A percentile compares a stretch with the other conserved stretches of the same genome.
These are phyloP conservation scores for Scomber japonicus DNA, from an alignment of 2,113 vertebrate genomes.

Conservation along the genomic window DNA sequence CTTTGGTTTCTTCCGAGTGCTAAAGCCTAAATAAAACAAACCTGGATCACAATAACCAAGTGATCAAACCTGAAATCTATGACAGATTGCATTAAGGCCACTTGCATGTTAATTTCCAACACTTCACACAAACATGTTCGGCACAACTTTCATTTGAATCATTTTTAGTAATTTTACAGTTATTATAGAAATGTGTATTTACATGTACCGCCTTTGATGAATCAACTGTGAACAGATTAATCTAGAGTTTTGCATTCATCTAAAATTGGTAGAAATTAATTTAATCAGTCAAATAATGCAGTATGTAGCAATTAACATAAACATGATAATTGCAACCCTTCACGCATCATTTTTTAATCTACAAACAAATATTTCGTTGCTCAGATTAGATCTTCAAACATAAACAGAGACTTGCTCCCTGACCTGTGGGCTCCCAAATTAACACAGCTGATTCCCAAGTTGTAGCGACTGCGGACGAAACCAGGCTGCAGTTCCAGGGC, in stretches of 20 bases:
- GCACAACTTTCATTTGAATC: no score
- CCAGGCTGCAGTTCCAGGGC: constrained; percentile 96
- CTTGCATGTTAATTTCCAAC: no score
- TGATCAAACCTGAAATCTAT: no score
- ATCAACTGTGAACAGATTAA: no score
- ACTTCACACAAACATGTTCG: no score
- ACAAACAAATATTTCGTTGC: background rate
- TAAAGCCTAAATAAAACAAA: no score
- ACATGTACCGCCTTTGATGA: no score
- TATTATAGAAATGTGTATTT: background rate
- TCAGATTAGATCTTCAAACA: background rate
- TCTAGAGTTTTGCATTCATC: background rate
- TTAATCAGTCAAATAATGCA: background rate
- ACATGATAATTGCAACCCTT: background rate
- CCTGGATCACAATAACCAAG: no score
- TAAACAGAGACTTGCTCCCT: constrained; percentile 39
- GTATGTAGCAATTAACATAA: background rate
- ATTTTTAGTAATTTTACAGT: background rate
- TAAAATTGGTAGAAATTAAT: background rate
- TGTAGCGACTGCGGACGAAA: constrained; percentile 97
- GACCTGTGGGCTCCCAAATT: constrained; percentile 97
- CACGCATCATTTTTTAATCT: background rate
- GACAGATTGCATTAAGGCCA: no score
- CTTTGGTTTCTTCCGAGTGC: no score
- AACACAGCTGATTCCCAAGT: constrained; percentile 98